Evolutionary conservation across 2,888 invertebrate genomes (phyloP).

Genomic region (Tridacna crocea): DNA sequence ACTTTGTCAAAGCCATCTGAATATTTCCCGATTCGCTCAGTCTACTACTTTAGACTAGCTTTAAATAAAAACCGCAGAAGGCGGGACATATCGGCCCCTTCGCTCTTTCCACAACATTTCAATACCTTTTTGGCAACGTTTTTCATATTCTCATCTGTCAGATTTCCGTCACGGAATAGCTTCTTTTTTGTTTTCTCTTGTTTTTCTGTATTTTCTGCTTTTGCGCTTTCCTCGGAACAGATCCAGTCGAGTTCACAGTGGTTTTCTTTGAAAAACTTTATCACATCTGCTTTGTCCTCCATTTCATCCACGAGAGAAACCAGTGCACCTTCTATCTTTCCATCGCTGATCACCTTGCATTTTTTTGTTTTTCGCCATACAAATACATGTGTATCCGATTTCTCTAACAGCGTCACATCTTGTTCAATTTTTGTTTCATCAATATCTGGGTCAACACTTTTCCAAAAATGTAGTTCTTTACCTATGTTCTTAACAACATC

Average conservation of each 20-base stretch:
- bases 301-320: neutral
- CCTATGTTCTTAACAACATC: neutral
- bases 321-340: neutral
- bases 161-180: neutral
- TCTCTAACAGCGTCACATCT: neutral
- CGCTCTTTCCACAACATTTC: neutral
- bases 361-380: conserved; percentile 23
- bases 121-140: neutral
- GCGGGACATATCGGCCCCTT: neutral
- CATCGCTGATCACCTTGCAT: neutral
- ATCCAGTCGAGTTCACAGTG: neutral
- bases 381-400: conserved; percentile 15
- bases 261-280: neutral
- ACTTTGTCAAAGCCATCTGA: too few relatives aligned
- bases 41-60: neutral
- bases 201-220: neutral
- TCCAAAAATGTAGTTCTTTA: neutral
- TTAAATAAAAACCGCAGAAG: neutral
- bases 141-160: neutral
- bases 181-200: neutral
- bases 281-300: neutral
- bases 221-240: neutral
- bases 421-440: neutral
- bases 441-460: neutral
- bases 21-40: too few relatives aligned